A percentile compares a stretch with the other conserved stretches of the same genome.
These are phyloP conservation scores for Myotis brandtii DNA, from an alignment of 2,113 vertebrate genomes.

Conservation along the genomic window DNA sequence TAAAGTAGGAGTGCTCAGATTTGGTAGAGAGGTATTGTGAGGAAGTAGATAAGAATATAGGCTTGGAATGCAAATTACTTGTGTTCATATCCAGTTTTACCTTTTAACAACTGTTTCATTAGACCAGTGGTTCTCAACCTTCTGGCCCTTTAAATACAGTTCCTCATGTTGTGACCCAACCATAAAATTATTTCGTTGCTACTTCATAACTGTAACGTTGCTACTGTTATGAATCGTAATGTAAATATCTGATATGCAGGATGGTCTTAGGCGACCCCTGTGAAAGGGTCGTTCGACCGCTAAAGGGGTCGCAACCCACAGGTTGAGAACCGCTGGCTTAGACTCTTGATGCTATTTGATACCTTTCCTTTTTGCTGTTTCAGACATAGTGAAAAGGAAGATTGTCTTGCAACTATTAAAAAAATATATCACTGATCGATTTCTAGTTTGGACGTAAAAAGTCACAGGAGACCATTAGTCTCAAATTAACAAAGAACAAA, in stretches of 20 bases:
- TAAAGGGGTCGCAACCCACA: too few relatives aligned
- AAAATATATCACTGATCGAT: background rate
- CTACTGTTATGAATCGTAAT: too few relatives aligned
- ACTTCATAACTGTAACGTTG: too few relatives aligned
- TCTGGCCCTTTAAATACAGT: too few relatives aligned
- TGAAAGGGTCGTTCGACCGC: too few relatives aligned
- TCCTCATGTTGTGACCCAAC: too few relatives aligned
- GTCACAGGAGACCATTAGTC: background rate
- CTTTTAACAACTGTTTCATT: background rate
- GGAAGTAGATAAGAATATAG: background rate
- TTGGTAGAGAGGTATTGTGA: background rate
- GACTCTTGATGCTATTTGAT: background rate
- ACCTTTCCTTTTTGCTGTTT: background rate
- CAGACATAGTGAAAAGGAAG: background rate
- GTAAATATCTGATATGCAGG: too few relatives aligned
- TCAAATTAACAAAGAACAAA: conserved; percentile 22
- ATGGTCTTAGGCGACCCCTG: too few relatives aligned
- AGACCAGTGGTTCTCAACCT: background rate
- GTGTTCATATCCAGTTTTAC: background rate
- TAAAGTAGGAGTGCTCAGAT: background rate
- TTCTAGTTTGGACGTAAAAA: conserved; percentile 12
- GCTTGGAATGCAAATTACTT: background rate
- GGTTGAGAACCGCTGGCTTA: background rate
- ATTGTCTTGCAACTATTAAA: background rate
- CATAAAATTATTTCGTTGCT: too few relatives aligned